These are phyloP conservation scores for Eclectus roratus DNA, from an alignment of 2,113 vertebrate species.

Conservation along the genomic window DNA sequence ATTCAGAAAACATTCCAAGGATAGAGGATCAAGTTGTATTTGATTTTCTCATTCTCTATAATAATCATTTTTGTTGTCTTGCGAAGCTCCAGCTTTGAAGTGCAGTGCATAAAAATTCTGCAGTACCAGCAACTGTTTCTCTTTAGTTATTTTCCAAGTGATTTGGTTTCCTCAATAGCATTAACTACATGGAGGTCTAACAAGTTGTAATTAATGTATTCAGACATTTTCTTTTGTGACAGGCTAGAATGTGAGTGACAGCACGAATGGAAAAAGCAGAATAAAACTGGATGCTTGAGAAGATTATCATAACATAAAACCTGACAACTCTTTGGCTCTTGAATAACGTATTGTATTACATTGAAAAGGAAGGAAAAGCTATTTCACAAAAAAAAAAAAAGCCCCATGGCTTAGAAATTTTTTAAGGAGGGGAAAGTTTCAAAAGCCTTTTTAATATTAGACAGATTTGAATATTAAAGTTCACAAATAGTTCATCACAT, in stretches of 20 bases:
- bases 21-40: not conserved
- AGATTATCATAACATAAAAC: constrained; percentile 44
- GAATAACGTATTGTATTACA: not conserved
- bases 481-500: not conserved
- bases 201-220: constrained; percentile 59
- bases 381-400: not conserved
- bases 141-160: constrained; percentile 60
- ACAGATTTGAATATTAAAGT: not conserved
- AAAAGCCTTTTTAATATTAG: not conserved
- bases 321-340: constrained; percentile 13
- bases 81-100: constrained; percentile 9
- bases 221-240: constrained; percentile 52
- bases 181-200: constrained; percentile 23
- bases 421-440: not conserved
- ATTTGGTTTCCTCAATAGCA: constrained; percentile 59
- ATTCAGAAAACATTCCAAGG: constrained; percentile 11
- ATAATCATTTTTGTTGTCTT: constrained; percentile 35
- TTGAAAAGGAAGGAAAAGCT: not conserved
- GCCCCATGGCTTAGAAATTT: not conserved
- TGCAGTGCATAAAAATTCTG: not conserved
- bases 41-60: constrained; percentile 31
- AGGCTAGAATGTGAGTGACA: constrained; percentile 18
- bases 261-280: not conserved
- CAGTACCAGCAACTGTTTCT: not conserved
- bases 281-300: not conserved